Conservation (phyloP, 2,888 invertebrate genomes). For the Dendrolimus pini region DNA sequence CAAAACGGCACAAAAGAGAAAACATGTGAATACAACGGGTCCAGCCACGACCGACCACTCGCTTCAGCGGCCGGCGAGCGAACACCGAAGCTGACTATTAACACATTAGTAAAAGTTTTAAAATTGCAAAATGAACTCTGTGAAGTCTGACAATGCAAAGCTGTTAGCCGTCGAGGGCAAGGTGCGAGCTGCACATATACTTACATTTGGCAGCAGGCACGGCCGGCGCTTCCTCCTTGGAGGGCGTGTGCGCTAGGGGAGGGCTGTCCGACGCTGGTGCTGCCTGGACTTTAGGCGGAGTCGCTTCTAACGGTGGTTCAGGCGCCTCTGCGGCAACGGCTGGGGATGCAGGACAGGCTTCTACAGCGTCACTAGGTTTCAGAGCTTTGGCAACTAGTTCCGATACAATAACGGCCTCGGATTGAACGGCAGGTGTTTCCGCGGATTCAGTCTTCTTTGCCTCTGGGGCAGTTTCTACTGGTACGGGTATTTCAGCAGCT, state of each 20-base stretch:
- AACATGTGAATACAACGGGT: constrained; percentile 42
- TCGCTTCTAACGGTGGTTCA: constrained; percentile 6
- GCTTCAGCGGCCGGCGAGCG: constrained; percentile 6
- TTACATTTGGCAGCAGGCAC: constrained; percentile 61
- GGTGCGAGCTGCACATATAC: constrained; percentile 30
- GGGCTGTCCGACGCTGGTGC: constrained; percentile 50
- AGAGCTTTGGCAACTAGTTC: constrained; percentile 6
- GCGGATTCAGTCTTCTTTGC: constrained; percentile 7
- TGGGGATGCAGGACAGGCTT: constrained; percentile 7
- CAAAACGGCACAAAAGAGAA: constrained; percentile 71
- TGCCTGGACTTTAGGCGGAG: constrained; percentile 23
- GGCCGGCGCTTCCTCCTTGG: constrained; percentile 48
- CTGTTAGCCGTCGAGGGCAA: constrained; percentile 39
- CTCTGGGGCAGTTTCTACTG: constrained; percentile 12
- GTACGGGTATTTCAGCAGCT: constrained; percentile 2
- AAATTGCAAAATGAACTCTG: constrained; percentile 71
- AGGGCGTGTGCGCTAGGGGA: constrained; percentile 58
- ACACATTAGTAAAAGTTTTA: constrained; percentile 64
- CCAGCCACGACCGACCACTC: constrained; percentile 14
- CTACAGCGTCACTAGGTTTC: constrained; percentile 10
- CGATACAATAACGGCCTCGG: constrained; percentile 14
- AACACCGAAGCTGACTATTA: constrained; percentile 36
- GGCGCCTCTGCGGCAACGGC: constrained; percentile 9
- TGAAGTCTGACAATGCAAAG: constrained; percentile 67
- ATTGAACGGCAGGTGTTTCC: constrained; percentile 7